phyloP scores from a whole-genome alignment of 92 coral and sea anemone species.

The Isaurus tuberculatus region DNA sequence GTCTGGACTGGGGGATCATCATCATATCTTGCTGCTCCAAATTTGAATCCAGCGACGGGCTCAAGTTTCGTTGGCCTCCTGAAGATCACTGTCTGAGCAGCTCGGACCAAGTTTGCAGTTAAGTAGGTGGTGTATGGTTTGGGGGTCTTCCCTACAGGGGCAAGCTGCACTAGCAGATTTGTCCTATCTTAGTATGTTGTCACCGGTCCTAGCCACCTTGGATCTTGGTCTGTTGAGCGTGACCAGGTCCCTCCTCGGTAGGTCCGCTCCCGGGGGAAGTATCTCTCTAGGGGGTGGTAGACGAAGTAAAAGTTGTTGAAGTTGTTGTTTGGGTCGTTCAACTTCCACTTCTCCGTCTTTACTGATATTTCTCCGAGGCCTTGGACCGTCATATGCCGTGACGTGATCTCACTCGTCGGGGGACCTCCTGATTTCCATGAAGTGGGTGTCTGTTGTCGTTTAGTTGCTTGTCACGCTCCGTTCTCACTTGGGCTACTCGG shows the following conservation, averaged over 20 bases:
- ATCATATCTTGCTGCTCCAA: neutral
- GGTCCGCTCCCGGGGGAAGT: constrained; percentile 11
- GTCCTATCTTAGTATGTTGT: constrained; percentile 7
- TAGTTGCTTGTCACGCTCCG: neutral
- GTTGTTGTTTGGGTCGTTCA: neutral
- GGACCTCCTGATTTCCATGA: neutral
- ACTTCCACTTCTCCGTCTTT: neutral
- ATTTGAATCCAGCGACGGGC: neutral
- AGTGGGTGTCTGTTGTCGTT: neutral
- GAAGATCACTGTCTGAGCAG: constrained; percentile 18
- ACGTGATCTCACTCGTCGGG: neutral
- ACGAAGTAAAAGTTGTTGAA: too few species aligned
- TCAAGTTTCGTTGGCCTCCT: neutral
- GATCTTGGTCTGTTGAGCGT: constrained; percentile 12
- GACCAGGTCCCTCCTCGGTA: neutral
- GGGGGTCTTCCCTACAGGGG: constrained; percentile 27
- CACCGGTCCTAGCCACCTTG: constrained; percentile 16
- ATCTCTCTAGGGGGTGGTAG: neutral
- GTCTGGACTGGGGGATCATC: too few species aligned
- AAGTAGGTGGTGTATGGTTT: constrained; percentile 18
- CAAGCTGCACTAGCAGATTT: constrained; percentile 28
- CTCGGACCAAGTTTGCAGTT: constrained; percentile 7
- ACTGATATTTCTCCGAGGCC: neutral
- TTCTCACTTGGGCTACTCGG: neutral
- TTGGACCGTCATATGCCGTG: neutral